Percentiles rank a stretch among this genome's conserved stretches.
Evolutionary conservation across 2,888 invertebrate species (phyloP).

Genomic region (Eretmocerus hayati): DNA sequence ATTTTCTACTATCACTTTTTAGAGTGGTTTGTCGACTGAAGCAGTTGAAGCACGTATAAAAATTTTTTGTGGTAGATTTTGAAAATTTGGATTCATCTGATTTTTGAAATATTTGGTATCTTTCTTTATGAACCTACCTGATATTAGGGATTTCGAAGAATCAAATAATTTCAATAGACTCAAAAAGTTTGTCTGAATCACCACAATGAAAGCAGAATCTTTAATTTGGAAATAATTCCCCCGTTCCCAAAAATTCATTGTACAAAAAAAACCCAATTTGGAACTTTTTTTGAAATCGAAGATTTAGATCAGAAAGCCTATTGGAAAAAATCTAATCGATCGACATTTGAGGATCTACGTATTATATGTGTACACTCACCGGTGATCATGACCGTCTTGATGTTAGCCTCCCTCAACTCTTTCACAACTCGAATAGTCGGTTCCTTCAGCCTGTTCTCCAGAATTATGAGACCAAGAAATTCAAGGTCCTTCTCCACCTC

Average conservation of each 20-base stretch:
- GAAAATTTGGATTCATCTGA: no score
- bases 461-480: slow-evolving; percentile 67
- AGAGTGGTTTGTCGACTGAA: neutral
- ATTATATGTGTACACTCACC: slow-evolving; percentile 48
- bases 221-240: neutral
- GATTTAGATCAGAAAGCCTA: neutral
- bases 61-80: no score
- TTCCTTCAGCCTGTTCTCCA: slow-evolving; percentile 82
- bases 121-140: no score
- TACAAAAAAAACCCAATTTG: neutral
- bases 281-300: neutral
- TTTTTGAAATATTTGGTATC: no score
- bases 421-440: slow-evolving; percentile 69
- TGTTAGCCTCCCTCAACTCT: slow-evolving; percentile 65
- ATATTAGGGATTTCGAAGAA: no score
- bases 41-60: no score
- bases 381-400: slow-evolving; percentile 83
- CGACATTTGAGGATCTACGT: neutral
- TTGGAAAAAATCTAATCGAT: no score
- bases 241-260: no score
- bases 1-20: neutral
- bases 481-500: slow-evolving; percentile 62
- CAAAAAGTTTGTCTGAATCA: no score
- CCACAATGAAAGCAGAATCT: neutral
- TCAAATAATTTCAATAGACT: no score